Conservation (phyloP, 2,888 invertebrate genomes). For the Pheosia tremula region DNA sequence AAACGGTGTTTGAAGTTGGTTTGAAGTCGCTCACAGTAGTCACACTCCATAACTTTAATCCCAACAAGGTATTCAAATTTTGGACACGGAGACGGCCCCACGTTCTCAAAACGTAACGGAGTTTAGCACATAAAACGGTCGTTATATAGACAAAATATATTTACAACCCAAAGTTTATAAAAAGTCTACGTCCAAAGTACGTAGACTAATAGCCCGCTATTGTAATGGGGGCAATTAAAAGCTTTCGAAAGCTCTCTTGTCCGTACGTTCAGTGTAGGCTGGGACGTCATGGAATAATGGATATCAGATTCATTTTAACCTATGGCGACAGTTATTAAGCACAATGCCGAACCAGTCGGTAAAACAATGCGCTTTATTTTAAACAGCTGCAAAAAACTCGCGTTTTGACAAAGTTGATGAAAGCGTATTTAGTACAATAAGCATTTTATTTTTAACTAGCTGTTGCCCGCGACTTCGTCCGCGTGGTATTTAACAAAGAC, state of each 20-base stretch:
- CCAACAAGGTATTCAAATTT: too few relatives aligned
- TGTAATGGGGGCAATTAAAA: slow-evolving; percentile 1
- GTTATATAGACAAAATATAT: too few relatives aligned
- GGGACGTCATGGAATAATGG: slow-evolving; percentile 51
- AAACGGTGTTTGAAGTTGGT: too few relatives aligned
- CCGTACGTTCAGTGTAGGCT: slow-evolving; percentile 31
- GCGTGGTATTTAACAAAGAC: too few relatives aligned
- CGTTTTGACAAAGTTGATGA: neutral
- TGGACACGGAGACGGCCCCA: too few relatives aligned
- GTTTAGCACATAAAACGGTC: too few relatives aligned
- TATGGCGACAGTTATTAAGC: slow-evolving; percentile 44
- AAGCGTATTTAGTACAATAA: neutral
- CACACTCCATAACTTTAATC: too few relatives aligned
- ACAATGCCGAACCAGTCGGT: neutral
- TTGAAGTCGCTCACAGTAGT: too few relatives aligned
- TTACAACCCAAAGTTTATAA: too few relatives aligned
- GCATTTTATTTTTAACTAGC: neutral
- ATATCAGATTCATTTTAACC: slow-evolving; percentile 49
- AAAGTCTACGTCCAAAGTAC: too few relatives aligned
- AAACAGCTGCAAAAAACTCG: neutral
- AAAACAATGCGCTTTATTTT: neutral
- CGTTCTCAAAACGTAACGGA: too few relatives aligned
- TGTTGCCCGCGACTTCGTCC: too few relatives aligned
- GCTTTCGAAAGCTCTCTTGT: slow-evolving; percentile 1
- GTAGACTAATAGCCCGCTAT: neutral